These are phyloP conservation scores for Acanthornis magna DNA, from an alignment of 2,797 vertebrate genomes.

Conservation along the genomic window DNA sequence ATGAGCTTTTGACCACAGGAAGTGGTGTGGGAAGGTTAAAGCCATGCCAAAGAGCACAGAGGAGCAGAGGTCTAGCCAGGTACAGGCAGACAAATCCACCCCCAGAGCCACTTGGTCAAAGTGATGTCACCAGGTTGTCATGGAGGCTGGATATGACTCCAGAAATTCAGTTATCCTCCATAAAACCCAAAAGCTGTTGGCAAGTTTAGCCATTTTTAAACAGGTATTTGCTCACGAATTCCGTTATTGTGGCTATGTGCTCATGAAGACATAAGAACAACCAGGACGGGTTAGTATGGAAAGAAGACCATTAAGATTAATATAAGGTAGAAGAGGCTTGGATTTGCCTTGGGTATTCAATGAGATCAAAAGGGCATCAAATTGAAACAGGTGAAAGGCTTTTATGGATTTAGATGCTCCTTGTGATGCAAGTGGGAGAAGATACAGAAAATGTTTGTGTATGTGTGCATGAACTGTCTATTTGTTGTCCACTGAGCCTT, in stretches of 20 bases:
- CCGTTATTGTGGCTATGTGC: neutral
- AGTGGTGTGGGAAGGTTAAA: neutral
- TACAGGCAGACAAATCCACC: neutral
- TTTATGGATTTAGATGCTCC: neutral
- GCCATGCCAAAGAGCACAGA: neutral
- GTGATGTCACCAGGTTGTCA: neutral
- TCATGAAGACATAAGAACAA: neutral
- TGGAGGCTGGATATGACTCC: neutral
- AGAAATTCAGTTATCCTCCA: neutral
- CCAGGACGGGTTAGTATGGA: neutral
- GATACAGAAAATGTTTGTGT: neutral
- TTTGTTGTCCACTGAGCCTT: neutral
- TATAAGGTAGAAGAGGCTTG: neutral
- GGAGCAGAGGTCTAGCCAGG: neutral
- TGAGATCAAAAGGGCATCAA: neutral
- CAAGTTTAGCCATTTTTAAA: neutral
- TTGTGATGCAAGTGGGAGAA: neutral
- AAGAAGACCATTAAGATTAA: neutral
- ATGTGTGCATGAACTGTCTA: neutral
- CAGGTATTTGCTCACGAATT: neutral
- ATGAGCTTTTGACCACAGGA: neutral
- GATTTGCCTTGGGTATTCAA: neutral
- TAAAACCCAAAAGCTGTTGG: neutral
- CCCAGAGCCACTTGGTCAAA: neutral
- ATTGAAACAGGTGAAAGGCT: neutral